A percentile compares a stretch with the other conserved stretches of the same genome.
Evolutionary conservation across 2,888 invertebrate genomes (phyloP).

Genomic region (Tuta absoluta): DNA sequence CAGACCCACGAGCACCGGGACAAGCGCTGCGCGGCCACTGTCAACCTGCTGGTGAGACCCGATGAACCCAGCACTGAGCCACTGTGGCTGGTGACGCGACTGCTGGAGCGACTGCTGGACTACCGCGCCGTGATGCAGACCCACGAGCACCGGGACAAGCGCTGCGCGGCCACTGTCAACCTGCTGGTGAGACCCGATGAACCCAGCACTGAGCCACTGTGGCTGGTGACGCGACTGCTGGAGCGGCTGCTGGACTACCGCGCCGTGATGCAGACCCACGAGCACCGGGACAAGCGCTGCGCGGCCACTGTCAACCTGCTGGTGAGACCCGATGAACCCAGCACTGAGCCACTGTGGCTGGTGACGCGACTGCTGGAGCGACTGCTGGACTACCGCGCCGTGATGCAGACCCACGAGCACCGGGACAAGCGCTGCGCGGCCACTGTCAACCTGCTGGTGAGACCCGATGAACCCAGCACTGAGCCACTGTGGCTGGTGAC

Average conservation of each 20-base stretch:
- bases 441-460: slow-evolving; percentile 88
- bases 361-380: slow-evolving; percentile 87
- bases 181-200: slow-evolving; percentile 67
- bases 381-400: slow-evolving; percentile 95
- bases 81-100: too few relatives aligned
- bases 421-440: slow-evolving; percentile 97
- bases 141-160: slow-evolving; percentile 95
- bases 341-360: too few relatives aligned
- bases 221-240: slow-evolving; percentile 79
- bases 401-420: slow-evolving; percentile 97
- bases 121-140: slow-evolving; percentile 97
- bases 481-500: neutral
- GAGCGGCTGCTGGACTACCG: slow-evolving; percentile 96
- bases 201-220: too few relatives aligned
- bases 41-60: too few relatives aligned
- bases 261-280: slow-evolving; percentile 96
- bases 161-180: slow-evolving; percentile 98
- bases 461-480: too few relatives aligned
- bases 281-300: slow-evolving; percentile 97
- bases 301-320: slow-evolving; percentile 95
- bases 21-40: too few relatives aligned
- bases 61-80: too few relatives aligned
- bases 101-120: slow-evolving; percentile 93
- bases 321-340: too few relatives aligned
- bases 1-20: too few relatives aligned